Evolutionary conservation across 2,113 vertebrate species (phyloP).

Genomic region (Guaruba guarouba): DNA sequence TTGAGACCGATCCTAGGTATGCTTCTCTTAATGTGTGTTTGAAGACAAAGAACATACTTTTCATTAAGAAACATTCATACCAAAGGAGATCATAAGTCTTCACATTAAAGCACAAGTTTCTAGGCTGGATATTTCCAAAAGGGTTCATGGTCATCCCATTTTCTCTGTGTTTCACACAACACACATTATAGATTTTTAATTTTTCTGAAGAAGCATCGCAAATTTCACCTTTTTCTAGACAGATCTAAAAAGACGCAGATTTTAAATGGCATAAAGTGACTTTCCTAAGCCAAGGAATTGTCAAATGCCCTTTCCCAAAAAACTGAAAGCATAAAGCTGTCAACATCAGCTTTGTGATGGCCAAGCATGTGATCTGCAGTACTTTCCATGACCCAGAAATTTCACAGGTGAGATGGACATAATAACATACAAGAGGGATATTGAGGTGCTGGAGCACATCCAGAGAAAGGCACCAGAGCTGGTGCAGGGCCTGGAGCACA

Average conservation of each 20-base stretch:
- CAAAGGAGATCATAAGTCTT: not conserved
- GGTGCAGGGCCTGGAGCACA: not conserved
- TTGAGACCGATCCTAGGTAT: not conserved
- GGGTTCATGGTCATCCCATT: not conserved
- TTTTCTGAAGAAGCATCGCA: not conserved
- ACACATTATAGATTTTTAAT: not conserved
- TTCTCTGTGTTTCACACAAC: not conserved
- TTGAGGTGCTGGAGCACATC: not conserved
- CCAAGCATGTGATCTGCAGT: not conserved
- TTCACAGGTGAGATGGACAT: not conserved
- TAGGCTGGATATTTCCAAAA: not conserved
- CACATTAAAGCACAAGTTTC: not conserved
- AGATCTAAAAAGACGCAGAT: not conserved
- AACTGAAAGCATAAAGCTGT: not conserved
- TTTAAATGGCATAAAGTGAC: not conserved
- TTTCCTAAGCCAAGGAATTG: not conserved
- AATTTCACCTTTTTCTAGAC: not conserved
- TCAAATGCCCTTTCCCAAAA: not conserved
- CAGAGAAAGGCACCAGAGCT: rapidly evolving
- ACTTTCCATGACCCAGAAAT: not conserved
- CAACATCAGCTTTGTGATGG: not conserved
- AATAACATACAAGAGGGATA: not conserved
- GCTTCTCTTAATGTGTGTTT: not conserved
- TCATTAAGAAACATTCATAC: not conserved
- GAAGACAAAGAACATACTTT: not conserved